phyloP scores from a whole-genome alignment of 2,113 vertebrate genomes.

The Hippocampus mohnikei region DNA sequence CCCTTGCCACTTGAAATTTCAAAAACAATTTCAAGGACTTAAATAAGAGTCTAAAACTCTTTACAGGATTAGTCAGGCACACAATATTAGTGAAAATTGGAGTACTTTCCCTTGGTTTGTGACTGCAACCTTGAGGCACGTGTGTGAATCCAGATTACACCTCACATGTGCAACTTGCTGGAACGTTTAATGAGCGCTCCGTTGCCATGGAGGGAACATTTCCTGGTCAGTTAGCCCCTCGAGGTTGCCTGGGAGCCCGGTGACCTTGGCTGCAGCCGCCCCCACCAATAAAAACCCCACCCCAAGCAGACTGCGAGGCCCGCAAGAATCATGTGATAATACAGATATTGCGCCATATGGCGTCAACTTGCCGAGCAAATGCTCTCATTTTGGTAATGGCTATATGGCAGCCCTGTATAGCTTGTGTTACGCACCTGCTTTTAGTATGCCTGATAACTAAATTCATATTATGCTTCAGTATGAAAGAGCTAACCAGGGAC shows the following conservation, averaged over 20 bases:
- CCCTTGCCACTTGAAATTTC: constrained; percentile 20
- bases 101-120: constrained; percentile 18
- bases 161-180: constrained; percentile 24
- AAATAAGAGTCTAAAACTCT: constrained; percentile 17
- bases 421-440: background rate
- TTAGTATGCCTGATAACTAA: background rate
- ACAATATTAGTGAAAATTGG: background rate
- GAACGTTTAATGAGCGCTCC: constrained; percentile 37
- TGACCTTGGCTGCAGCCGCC: constrained; percentile 10
- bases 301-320: constrained; percentile 57
- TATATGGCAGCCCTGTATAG: background rate
- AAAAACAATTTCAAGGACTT: constrained; percentile 34
- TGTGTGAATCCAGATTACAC: constrained; percentile 30
- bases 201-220: constrained; percentile 70
- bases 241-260: constrained; percentile 79
- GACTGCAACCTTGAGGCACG: constrained; percentile 30
- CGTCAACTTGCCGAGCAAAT: constrained; percentile 15
- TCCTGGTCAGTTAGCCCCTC: constrained; percentile 84
- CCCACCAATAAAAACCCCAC: too few species aligned
- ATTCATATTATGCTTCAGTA: background rate
- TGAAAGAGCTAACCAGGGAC: background rate
- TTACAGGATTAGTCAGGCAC: background rate
- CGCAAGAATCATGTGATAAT: constrained; percentile 56
- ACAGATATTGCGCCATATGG: constrained; percentile 48
- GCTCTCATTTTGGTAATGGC: background rate